These are phyloP conservation scores for Microtus richardsoni DNA, from an alignment of 2,113 vertebrate genomes.

Conservation along the genomic window DNA sequence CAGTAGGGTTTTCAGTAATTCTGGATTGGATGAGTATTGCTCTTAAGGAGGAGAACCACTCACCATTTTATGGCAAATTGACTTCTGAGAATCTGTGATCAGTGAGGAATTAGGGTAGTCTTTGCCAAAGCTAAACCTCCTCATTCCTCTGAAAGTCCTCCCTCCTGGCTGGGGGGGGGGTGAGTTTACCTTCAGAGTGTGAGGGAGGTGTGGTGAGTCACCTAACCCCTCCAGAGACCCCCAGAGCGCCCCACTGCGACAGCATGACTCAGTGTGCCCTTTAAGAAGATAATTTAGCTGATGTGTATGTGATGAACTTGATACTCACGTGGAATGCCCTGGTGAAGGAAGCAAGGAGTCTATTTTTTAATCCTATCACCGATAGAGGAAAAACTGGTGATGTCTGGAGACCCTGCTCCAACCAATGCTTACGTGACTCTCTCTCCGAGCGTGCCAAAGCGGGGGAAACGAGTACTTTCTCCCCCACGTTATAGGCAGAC, in stretches of 20 bases:
- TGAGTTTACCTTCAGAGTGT: not conserved
- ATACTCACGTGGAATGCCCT: not conserved
- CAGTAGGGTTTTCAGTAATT: not conserved
- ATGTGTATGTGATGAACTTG: conserved; percentile 50
- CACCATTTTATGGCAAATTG: conserved; percentile 40
- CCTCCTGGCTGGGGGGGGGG: not conserved
- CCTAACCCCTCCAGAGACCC: conserved; percentile 4
- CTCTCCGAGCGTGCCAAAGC: not conserved
- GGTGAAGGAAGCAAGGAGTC: not conserved
- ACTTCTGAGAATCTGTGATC: conserved; percentile 61
- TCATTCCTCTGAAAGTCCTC: not conserved
- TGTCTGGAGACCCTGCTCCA: not conserved
- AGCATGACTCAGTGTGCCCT: conserved; percentile 56
- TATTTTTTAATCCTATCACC: conserved; percentile 29
- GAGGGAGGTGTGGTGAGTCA: not conserved
- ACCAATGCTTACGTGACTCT: not conserved
- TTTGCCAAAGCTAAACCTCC: conserved; percentile 8
- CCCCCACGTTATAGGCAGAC: not conserved
- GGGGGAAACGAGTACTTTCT: accelerated
- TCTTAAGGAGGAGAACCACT: conserved; percentile 19
- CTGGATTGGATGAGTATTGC: not conserved
- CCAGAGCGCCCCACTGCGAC: not conserved
- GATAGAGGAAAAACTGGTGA: not conserved
- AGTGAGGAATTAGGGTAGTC: conserved; percentile 8
- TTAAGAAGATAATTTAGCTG: conserved; percentile 40